Percentiles rank a stretch among this genome's conserved stretches.
Evolutionary conservation across 1,140 invertebrate genomes (phyloP).

Genomic region (Meteorus sp.): DNA sequence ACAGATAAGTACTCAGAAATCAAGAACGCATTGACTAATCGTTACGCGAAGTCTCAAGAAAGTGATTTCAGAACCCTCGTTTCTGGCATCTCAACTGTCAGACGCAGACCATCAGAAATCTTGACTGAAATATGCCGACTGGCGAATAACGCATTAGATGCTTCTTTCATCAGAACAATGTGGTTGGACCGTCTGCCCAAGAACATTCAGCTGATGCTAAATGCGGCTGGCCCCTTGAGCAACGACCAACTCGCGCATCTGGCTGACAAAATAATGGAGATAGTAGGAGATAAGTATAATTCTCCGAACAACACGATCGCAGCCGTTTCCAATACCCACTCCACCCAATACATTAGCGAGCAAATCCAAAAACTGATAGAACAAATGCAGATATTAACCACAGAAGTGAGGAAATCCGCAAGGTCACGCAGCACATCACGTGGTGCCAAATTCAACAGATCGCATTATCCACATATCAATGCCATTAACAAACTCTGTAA

Average conservation of each 20-base stretch:
- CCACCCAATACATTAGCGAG: neutral
- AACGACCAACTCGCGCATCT: neutral
- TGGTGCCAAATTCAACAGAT: slow-evolving; percentile 36
- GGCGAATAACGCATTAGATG: neutral
- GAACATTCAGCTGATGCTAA: neutral
- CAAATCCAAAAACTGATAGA: neutral
- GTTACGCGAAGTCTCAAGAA: slow-evolving; percentile 3
- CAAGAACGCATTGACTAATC: neutral
- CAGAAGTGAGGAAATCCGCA: neutral
- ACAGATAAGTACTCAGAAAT: slow-evolving; percentile 8
- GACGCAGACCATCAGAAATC: slow-evolving; percentile 3
- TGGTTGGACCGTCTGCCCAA: slow-evolving; percentile 5
- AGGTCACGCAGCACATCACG: neutral
- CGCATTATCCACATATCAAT: slow-evolving; percentile 40
- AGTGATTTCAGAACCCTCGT: neutral
- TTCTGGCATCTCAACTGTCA: neutral
- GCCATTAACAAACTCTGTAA: too few species aligned
- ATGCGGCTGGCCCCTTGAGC: neutral
- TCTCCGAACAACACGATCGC: neutral
- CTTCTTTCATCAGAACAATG: neutral
- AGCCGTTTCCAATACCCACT: neutral
- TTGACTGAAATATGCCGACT: slow-evolving; percentile 5
- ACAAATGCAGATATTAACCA: neutral
- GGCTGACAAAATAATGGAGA: slow-evolving; percentile 1
- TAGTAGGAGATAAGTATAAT: neutral